Conservation (phyloP, 2,888 invertebrate species). For the Cerastis leucographa region DNA sequence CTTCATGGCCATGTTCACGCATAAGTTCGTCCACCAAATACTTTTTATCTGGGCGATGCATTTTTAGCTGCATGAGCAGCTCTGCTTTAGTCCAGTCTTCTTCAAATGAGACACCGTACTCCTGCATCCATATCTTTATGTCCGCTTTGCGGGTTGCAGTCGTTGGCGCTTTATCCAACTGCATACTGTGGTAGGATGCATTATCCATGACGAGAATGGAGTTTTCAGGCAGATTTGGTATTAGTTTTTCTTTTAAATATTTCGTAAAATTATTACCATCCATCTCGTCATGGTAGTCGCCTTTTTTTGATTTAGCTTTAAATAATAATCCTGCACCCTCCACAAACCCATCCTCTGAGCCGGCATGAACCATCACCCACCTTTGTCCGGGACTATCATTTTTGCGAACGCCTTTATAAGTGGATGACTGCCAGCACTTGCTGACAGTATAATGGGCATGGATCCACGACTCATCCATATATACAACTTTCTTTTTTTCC, state of each 20-base stretch:
- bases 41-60: conserved; percentile 10
- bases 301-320: conserved; percentile 33
- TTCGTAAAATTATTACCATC: conserved; percentile 31
- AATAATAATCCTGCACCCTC: conserved; percentile 39
- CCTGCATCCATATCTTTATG: conserved; percentile 60
- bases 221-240: conserved; percentile 31
- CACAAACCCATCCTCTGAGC: conserved; percentile 47
- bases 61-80: conserved; percentile 24
- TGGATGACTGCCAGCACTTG: conserved; percentile 55
- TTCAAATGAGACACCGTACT: conserved; percentile 60
- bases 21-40: conserved; percentile 33
- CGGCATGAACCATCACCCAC: conserved; percentile 47
- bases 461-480: conserved; percentile 60
- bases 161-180: conserved; percentile 41
- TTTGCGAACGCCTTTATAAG: conserved; percentile 35
- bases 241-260: conserved; percentile 39
- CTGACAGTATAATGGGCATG: conserved; percentile 55
- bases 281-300: conserved; percentile 47
- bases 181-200: conserved; percentile 29
- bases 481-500: conserved; percentile 43
- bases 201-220: conserved; percentile 36
- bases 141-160: conserved; percentile 55
- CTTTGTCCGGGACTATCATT: conserved; percentile 30
- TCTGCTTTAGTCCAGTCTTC: conserved; percentile 49
- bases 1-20: conserved; percentile 17